Evolutionary conservation across 2,888 invertebrate genomes (phyloP), one percentile per base, ranked within the genome.

Genomic region (Epinotia nisella): DNA sequence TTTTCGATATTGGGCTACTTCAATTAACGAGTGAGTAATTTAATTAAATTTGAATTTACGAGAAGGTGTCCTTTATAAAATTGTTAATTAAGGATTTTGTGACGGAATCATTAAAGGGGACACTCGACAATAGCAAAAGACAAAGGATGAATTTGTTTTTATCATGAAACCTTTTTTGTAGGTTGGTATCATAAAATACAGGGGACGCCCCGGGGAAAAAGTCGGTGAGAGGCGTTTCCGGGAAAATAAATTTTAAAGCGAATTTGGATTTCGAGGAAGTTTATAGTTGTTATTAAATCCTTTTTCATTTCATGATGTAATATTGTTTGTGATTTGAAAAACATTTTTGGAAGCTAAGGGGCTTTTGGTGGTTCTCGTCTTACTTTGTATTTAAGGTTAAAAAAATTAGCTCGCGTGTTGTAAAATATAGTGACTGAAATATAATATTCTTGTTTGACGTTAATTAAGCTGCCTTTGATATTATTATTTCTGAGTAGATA

Each of bases 141-240:
- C 59, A 75, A 66, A 70, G 56, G 61, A 45, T 21, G 67, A 72
- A 75, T 72, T 75, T 74, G 71, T 74, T 74, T 74, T 74, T 65
- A 68, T 45, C 71, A 53, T 55, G 39, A 45, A 74, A 60, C 74
- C 53, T 64, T 74, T 69, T 68, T 68, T 67, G 45, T 55, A 35
- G 41, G 53, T 39, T 24, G 49, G 70, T 60, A 71, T 68, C 56
- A 71, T 59, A 71, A 73, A 58, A 68, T 51, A 58, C 62, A 56
- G 56, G 45, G 55, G 59, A 49, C 5, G 53, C 58, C 53, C 59
- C 35, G 55, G 64, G 53, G 21, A 21, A 71, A 71, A 65, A 62
- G 68, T 58, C 58, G 51, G 62, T 17, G 56, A 21, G 61, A 56
- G 61, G 58, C 49, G 58, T 64, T 68, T 65, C 58, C 39, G 5